A percentile compares a stretch with the other conserved stretches of the same genome.
Conservation (phyloP, 2,888 invertebrate species). For the Prenolepis imparis region DNA sequence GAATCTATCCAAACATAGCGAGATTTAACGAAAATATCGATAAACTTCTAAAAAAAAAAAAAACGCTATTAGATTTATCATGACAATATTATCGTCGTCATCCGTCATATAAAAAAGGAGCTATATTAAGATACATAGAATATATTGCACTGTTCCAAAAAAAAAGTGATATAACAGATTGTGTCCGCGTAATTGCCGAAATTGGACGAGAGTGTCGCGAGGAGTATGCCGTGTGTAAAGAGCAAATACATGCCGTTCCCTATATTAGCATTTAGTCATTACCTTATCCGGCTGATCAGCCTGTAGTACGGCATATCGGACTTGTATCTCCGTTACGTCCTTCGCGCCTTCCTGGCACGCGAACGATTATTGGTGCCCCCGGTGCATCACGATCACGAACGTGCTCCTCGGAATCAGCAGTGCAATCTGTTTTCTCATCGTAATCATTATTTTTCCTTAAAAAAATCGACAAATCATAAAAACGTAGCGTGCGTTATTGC, state of each 20-base stretch:
- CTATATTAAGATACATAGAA: neutral
- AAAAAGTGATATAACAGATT: neutral
- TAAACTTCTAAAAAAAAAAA: neutral
- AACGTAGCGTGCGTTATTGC: neutral
- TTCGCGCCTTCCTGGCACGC: slow-evolving; percentile 80
- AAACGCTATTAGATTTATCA: neutral
- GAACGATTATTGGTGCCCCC: slow-evolving; percentile 73
- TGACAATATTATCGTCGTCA: neutral
- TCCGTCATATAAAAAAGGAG: neutral
- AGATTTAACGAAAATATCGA: neutral
- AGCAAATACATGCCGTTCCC: slow-evolving; percentile 75
- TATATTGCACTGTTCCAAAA: neutral
- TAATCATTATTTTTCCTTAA: neutral
- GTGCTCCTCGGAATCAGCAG: slow-evolving; percentile 55
- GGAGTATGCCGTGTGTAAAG: slow-evolving; percentile 65
- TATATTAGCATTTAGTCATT: slow-evolving; percentile 84
- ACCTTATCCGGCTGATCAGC: slow-evolving; percentile 82
- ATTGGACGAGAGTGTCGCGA: neutral
- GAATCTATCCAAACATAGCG: neutral
- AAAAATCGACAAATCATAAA: neutral
- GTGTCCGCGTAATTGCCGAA: slow-evolving; percentile 5
- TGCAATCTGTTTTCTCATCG: slow-evolving; percentile 36
- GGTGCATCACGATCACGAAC: slow-evolving; percentile 69
- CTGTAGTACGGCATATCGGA: slow-evolving; percentile 81
- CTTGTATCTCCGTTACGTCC: slow-evolving; percentile 83